These are phyloP conservation scores for Dryomyza anilis DNA, from an alignment of 2,888 invertebrate genomes.

Conservation along the genomic window DNA sequence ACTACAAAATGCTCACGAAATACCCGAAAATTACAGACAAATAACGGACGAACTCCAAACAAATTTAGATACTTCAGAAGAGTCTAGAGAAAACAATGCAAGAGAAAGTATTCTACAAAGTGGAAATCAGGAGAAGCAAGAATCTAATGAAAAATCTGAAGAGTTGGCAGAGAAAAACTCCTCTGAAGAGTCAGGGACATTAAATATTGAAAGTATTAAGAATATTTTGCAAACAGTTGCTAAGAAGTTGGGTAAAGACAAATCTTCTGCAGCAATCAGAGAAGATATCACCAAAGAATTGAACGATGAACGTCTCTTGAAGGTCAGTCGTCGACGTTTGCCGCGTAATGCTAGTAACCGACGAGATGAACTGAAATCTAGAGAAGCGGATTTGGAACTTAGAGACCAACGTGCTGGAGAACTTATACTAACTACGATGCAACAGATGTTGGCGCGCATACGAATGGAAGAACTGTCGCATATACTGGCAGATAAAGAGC, in stretches of 20 bases:
- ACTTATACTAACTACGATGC: neutral
- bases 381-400: neutral
- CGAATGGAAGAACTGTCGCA: constrained; percentile 16
- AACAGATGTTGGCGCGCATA: constrained; percentile 15
- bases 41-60: neutral
- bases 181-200: too few species aligned
- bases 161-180: too few species aligned
- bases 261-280: neutral
- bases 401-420: constrained; percentile 2
- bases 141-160: too few species aligned
- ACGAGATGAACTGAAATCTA: neutral
- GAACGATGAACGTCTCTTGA: neutral
- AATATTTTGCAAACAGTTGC: too few species aligned
- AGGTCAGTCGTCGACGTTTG: neutral
- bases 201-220: too few species aligned
- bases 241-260: neutral
- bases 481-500: neutral
- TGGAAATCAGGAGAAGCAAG: too few species aligned
- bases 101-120: too few species aligned
- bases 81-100: constrained; percentile 4
- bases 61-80: neutral
- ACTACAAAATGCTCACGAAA: neutral
- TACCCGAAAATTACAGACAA: neutral
- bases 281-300: neutral
- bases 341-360: neutral